These are phyloP conservation scores for Brevimyrus niger DNA, from an alignment of 2,113 vertebrate genomes.

Conservation along the genomic window DNA sequence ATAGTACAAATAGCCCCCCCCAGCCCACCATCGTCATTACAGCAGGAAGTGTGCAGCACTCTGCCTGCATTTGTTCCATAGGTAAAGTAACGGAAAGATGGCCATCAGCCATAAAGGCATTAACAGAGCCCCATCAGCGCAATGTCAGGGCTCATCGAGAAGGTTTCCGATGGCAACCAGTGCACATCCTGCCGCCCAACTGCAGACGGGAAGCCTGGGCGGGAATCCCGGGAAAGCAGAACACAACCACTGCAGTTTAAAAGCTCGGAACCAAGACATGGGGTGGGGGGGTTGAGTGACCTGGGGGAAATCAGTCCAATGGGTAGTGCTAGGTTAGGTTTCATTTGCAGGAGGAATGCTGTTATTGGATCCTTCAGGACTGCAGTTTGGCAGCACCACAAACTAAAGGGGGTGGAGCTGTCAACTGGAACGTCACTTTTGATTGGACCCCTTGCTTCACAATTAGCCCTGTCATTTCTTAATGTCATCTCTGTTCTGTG, in stretches of 20 bases:
- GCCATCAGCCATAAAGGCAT: background rate
- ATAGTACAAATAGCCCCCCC: background rate
- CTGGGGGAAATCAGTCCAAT: background rate
- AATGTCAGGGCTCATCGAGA: background rate
- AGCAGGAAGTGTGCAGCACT: background rate
- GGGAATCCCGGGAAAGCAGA: background rate
- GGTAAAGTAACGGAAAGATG: conserved; percentile 10
- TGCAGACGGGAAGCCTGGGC: background rate
- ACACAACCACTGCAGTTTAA: background rate
- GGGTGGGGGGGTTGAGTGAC: background rate
- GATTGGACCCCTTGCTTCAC: background rate
- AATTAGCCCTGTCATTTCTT: background rate
- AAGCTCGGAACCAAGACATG: background rate
- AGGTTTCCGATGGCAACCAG: background rate
- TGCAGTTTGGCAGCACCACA: background rate
- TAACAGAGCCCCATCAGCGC: background rate
- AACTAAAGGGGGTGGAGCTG: background rate
- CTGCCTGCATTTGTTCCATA: background rate
- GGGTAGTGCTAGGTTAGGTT: background rate
- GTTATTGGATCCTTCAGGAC: background rate
- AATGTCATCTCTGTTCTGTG: background rate
- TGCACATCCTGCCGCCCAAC: background rate
- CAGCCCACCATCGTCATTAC: background rate
- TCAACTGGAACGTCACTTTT: background rate
- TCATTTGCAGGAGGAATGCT: background rate